A percentile compares a stretch with the other conserved stretches of the same genome.
Conservation (phyloP, 2,888 invertebrate species). For the Biston betularia region DNA sequence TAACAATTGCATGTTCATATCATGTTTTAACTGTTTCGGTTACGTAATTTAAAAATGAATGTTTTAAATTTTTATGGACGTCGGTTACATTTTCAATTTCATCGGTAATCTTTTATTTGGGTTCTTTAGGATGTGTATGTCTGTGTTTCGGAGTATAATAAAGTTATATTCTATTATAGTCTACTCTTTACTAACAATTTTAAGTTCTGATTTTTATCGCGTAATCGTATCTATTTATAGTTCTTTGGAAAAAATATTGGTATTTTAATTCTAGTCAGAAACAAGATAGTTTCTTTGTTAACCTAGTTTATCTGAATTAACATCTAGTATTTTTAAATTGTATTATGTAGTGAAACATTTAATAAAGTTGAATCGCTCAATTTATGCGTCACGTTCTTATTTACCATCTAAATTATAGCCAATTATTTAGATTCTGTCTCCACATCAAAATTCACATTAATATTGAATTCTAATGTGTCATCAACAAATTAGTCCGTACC, state of each 20-base stretch:
- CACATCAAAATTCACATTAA: slow-evolving; percentile 25
- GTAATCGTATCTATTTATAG: not conserved
- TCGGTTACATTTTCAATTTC: not conserved
- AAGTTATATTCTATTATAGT: too few relatives aligned
- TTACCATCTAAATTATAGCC: not conserved
- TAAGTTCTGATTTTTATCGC: not conserved
- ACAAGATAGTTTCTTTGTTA: too few relatives aligned
- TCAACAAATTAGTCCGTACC: slow-evolving; percentile 34
- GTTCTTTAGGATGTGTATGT: too few relatives aligned
- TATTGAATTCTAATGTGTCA: slow-evolving; percentile 32
- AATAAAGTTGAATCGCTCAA: not conserved
- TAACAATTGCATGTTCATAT: slow-evolving; percentile 19
- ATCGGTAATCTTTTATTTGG: not conserved
- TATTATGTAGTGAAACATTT: not conserved
- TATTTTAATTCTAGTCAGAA: too few relatives aligned
- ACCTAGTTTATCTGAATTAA: too few relatives aligned
- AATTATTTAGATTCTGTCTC: slow-evolving; percentile 23
- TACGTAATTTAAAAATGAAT: not conserved
- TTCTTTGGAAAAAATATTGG: not conserved
- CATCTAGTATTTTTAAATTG: too few relatives aligned
- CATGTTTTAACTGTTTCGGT: slow-evolving; percentile 11
- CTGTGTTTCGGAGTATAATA: too few relatives aligned
- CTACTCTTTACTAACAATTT: not conserved
- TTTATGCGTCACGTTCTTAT: slow-evolving; percentile 2
- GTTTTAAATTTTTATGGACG: not conserved